A percentile compares a stretch with the other conserved stretches of the same genome.
Conservation (phyloP, 2,113 vertebrate species). For the Maccullochella peelii region DNA sequence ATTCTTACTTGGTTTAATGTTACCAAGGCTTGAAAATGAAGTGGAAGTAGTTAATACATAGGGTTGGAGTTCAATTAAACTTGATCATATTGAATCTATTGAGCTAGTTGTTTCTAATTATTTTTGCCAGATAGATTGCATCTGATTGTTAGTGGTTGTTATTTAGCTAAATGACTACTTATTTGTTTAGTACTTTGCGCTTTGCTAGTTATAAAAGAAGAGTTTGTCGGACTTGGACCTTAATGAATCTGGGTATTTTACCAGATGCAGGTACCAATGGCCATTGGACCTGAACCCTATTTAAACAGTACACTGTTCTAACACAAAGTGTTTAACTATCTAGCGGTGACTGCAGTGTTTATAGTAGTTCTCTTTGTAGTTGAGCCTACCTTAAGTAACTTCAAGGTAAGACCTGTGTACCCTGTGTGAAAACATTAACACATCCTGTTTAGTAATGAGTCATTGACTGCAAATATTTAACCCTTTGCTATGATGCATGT, state of each 20-base stretch:
- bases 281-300: neutral
- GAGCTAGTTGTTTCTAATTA: neutral
- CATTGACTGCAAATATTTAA: conserved; percentile 9
- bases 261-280: neutral
- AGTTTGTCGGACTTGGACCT: neutral
- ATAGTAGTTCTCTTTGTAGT: neutral
- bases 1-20: conserved; percentile 2
- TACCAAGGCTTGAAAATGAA: neutral
- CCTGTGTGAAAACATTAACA: conserved; percentile 5
- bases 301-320: neutral
- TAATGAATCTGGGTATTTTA: neutral
- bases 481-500: neutral
- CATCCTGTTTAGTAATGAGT: neutral
- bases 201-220: neutral
- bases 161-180: neutral
- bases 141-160: neutral
- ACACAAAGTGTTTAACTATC: neutral
- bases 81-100: neutral
- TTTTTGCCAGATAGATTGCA: neutral
- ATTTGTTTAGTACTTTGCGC: neutral
- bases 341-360: conserved; percentile 27
- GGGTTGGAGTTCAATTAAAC: neutral
- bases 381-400: neutral
- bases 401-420: neutral
- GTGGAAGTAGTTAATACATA: neutral